Evolutionary conservation across 1,140 invertebrate species (phyloP).

Genomic region (Drosophila sechellia): DNA sequence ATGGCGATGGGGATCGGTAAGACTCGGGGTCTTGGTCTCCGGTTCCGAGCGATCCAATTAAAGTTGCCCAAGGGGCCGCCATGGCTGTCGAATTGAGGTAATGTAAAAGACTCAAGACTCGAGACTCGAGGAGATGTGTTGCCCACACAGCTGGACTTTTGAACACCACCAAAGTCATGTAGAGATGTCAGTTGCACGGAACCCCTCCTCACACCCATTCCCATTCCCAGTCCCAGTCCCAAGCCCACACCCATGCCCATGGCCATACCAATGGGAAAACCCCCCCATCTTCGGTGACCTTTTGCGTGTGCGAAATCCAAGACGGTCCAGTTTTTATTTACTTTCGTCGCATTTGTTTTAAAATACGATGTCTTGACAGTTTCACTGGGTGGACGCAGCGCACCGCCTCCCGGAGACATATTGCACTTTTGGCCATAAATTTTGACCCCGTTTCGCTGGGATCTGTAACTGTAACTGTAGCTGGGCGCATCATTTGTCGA

Average conservation of each 20-base stretch:
- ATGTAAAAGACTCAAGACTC: slow-evolving; percentile 56
- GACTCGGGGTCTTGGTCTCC: slow-evolving; percentile 13
- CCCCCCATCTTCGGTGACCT: slow-evolving; percentile 24
- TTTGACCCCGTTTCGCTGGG: slow-evolving; percentile 37
- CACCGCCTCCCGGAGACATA: slow-evolving; percentile 53
- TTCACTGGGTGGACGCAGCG: slow-evolving; percentile 50
- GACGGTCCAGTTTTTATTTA: slow-evolving; percentile 78
- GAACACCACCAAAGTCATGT: slow-evolving; percentile 37
- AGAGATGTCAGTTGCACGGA: slow-evolving; percentile 30
- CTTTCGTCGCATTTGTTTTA: slow-evolving; percentile 71
- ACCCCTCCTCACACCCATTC: neutral
- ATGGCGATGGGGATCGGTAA: neutral
- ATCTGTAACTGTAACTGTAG: slow-evolving; percentile 57
- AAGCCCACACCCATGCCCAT: neutral
- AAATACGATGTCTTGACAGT: slow-evolving; percentile 65
- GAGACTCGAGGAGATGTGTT: slow-evolving; percentile 34
- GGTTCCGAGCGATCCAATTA: slow-evolving; percentile 68
- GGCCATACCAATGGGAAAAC: neutral
- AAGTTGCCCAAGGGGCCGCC: slow-evolving; percentile 77
- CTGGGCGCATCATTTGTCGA: slow-evolving; percentile 55
- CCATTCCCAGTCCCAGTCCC: neutral
- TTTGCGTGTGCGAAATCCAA: slow-evolving; percentile 54
- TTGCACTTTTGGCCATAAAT: slow-evolving; percentile 72
- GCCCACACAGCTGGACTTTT: slow-evolving; percentile 50
- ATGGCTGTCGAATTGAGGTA: slow-evolving; percentile 80